Conservation (phyloP, 1,140 invertebrate species). For the Neodiprion virginianus region DNA sequence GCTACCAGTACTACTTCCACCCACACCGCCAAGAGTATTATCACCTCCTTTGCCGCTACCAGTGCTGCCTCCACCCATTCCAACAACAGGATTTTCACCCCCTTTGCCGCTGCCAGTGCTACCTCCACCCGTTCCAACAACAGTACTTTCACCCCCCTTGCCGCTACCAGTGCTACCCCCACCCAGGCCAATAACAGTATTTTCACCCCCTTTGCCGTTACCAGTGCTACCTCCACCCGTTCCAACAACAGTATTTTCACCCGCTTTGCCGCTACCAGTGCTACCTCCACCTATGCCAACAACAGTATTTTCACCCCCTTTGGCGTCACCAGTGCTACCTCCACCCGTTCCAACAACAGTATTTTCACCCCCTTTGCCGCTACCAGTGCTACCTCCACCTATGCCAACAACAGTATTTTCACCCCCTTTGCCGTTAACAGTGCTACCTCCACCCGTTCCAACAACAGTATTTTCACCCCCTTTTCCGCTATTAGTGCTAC, state of each 20-base stretch:
- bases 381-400: neutral
- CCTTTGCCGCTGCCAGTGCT: neutral
- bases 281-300: neutral
- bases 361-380: neutral
- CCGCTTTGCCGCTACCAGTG: too few relatives aligned
- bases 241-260: too few relatives aligned
- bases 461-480: too few relatives aligned
- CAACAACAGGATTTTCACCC: too few relatives aligned
- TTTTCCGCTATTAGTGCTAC: too few relatives aligned
- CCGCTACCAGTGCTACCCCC: slow-evolving; percentile 14
- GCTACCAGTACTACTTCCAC: neutral
- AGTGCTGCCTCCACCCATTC: neutral
- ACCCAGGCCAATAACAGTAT: too few relatives aligned
- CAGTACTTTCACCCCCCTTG: too few relatives aligned
- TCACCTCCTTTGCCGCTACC: neutral
- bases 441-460: neutral
- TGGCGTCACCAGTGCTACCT: neutral
- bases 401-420: too few relatives aligned
- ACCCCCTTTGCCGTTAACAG: neutral
- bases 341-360: neutral
- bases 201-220: too few relatives aligned
- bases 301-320: neutral
- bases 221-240: too few relatives aligned
- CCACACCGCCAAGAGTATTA: neutral
- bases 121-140: neutral